A percentile compares a stretch with the other conserved stretches of the same genome.
phyloP scores from a whole-genome alignment of 2,888 invertebrate species.

The Ctena decussata region DNA sequence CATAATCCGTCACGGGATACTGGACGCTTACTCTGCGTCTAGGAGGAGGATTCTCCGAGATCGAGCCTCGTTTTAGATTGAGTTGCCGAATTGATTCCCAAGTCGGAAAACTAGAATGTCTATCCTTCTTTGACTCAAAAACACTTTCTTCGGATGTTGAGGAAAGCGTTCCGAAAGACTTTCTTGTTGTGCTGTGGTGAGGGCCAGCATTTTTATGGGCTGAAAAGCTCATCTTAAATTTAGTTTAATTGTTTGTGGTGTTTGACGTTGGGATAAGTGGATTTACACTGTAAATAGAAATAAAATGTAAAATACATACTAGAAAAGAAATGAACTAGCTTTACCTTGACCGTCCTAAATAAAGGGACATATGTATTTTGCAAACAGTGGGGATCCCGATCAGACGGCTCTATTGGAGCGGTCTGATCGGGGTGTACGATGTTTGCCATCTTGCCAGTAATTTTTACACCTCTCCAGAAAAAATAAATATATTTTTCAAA shows the following conservation, averaged over 20 bases:
- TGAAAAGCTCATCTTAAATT: neutral
- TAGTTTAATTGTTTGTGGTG: neutral
- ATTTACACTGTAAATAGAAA: constrained; percentile 5
- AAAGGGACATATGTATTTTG: too few species aligned
- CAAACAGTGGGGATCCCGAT: too few species aligned
- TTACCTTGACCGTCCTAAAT: too few species aligned
- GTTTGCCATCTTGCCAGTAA: neutral
- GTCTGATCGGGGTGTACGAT: too few species aligned
- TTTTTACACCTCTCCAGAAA: neutral
- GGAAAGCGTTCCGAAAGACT: neutral
- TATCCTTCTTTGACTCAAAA: neutral
- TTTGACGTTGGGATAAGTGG: constrained; percentile 3
- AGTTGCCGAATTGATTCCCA: neutral
- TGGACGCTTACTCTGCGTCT: neutral
- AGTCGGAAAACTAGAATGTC: neutral
- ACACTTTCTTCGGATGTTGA: neutral
- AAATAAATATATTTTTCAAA: too few species aligned
- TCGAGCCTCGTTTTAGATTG: neutral
- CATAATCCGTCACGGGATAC: neutral
- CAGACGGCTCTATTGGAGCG: too few species aligned
- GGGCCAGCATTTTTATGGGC: neutral
- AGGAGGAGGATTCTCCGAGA: neutral
- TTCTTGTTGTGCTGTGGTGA: neutral
- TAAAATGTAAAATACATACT: constrained; percentile 3
- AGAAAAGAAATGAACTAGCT: neutral